Conservation (phyloP, 2,888 invertebrate species). For the Xestia c-nigrum region DNA sequence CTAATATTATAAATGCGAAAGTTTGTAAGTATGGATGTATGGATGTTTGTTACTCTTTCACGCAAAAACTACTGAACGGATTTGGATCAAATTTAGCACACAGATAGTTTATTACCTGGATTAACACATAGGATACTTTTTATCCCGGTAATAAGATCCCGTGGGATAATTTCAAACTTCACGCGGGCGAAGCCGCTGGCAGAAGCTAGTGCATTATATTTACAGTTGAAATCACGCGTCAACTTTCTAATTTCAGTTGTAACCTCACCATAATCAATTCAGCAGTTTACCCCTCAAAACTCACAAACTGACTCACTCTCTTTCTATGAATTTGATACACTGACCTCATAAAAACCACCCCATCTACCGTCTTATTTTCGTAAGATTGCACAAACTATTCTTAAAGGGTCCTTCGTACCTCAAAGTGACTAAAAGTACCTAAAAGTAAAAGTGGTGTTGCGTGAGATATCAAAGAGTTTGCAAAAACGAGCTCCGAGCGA, state of each 20-base stretch:
- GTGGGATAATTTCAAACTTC: too few species aligned
- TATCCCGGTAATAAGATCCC: too few species aligned
- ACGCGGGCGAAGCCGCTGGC: too few species aligned
- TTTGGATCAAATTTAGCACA: too few species aligned
- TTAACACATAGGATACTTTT: too few species aligned
- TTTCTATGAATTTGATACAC: background rate
- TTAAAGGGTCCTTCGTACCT: conserved; percentile 45
- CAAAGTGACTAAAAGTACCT: conserved; percentile 43
- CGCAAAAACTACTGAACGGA: too few species aligned
- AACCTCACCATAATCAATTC: background rate
- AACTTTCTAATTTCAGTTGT: background rate
- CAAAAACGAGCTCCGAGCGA: conserved; percentile 43
- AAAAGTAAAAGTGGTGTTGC: conserved; percentile 48
- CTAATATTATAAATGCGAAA: too few species aligned
- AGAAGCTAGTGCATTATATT: too few species aligned
- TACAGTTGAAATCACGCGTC: too few species aligned
- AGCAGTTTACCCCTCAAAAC: background rate
- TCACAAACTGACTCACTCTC: background rate
- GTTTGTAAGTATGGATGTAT: too few species aligned
- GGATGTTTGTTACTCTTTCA: too few species aligned
- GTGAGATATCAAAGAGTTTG: conserved; percentile 55
- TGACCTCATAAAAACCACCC: conserved; percentile 24
- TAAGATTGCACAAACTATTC: conserved; percentile 38
- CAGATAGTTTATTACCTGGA: too few species aligned
- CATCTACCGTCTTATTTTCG: background rate